phyloP scores from a whole-genome alignment of 2,888 invertebrate genomes.

The Bombyx huttoni region DNA sequence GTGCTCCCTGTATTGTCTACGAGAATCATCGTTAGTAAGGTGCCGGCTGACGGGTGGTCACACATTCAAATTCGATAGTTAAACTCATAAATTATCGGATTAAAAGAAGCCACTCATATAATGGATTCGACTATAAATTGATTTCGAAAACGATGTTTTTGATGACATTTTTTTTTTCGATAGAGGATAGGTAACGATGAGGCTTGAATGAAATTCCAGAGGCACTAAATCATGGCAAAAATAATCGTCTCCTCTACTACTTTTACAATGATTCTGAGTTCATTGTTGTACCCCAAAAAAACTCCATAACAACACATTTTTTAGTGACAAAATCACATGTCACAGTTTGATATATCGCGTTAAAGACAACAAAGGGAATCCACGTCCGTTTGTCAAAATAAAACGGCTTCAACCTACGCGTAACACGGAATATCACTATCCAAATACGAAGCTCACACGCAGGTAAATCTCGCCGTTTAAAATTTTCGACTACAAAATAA shows the following conservation, averaged over 20 bases:
- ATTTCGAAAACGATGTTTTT: background rate
- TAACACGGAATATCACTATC: conserved; percentile 38
- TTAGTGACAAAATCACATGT: conserved; percentile 39
- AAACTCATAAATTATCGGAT: conserved; percentile 55
- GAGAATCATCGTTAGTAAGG: conserved; percentile 65
- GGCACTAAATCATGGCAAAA: background rate
- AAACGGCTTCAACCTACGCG: conserved; percentile 55
- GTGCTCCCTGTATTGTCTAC: conserved; percentile 59
- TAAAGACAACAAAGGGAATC: conserved; percentile 53
- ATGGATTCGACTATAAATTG: conserved; percentile 38
- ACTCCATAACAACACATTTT: conserved; percentile 33
- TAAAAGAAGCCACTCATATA: conserved; percentile 40
- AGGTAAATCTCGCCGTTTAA: conserved; percentile 22
- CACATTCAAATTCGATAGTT: conserved; percentile 64
- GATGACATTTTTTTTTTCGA: no score
- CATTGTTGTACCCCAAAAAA: conserved; percentile 24
- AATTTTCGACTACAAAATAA: conserved; percentile 15
- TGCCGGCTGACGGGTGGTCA: conserved; percentile 65
- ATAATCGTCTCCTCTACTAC: background rate
- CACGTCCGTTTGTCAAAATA: conserved; percentile 62
- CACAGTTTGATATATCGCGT: conserved; percentile 54
- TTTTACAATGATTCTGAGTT: conserved; percentile 14
- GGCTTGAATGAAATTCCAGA: background rate
- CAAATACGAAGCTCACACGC: conserved; percentile 22
- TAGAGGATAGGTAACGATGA: no score